phyloP scores from a whole-genome alignment of 2,797 vertebrate genomes.

The Labroides dimidiatus region DNA sequence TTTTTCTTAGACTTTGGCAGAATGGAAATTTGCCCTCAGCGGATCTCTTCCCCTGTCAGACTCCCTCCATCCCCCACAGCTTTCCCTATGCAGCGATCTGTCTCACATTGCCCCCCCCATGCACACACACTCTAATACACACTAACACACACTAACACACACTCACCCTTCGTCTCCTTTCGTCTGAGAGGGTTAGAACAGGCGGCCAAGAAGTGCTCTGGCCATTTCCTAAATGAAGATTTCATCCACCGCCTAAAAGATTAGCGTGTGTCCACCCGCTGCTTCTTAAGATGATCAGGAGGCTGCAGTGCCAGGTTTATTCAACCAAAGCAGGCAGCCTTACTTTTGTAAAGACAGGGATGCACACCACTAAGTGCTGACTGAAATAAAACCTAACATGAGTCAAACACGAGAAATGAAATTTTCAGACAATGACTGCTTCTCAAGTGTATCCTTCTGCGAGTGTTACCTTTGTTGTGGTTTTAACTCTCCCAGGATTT shows the following conservation, averaged over 20 bases:
- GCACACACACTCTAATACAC: constrained; percentile 13
- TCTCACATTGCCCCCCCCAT: constrained; percentile 24
- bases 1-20: constrained; percentile 33
- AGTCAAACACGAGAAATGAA: background rate
- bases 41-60: constrained; percentile 49
- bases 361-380: background rate
- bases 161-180: constrained; percentile 1
- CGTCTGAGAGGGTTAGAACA: constrained; percentile 54
- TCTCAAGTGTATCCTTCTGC: background rate
- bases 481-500: background rate
- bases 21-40: constrained; percentile 59
- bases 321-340: constrained; percentile 15
- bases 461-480: background rate
- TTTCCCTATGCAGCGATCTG: constrained; percentile 24
- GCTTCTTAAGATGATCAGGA: constrained; percentile 34
- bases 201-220: constrained; percentile 56
- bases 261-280: constrained; percentile 47
- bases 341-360: constrained; percentile 11
- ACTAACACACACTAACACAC: constrained; percentile 16
- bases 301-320: constrained; percentile 39
- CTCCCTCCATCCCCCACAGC: constrained; percentile 4
- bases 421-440: background rate
- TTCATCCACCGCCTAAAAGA: constrained; percentile 57
- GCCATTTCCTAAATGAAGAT: constrained; percentile 67
- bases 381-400: background rate